phyloP scores from a whole-genome alignment of 1,140 invertebrate species.

The Drosophila trapezifrons region DNA sequence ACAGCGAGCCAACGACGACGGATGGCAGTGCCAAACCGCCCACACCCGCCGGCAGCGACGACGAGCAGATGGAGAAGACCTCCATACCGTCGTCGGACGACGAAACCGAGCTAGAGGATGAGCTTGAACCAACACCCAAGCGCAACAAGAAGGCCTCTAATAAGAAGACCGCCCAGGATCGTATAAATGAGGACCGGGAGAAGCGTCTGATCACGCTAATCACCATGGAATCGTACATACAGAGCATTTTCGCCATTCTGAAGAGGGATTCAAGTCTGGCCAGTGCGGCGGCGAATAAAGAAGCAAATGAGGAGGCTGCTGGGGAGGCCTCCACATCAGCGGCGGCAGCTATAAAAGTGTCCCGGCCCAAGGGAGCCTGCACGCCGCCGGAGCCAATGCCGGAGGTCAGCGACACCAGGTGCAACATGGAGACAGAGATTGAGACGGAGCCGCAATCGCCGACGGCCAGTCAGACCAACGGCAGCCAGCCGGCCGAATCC shows the following conservation, averaged over 20 bases:
- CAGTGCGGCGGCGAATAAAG: conserved; percentile 29
- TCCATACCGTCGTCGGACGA: conserved; percentile 66
- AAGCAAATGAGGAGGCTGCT: conserved; percentile 43
- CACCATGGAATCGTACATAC: conserved; percentile 80
- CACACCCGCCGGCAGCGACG: conserved; percentile 41
- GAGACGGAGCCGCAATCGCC: conserved; percentile 43
- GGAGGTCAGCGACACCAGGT: conserved; percentile 31
- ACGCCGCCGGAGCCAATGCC: conserved; percentile 59
- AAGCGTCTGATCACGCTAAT: conserved; percentile 66
- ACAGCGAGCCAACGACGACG: conserved; percentile 5
- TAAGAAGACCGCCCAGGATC: conserved; percentile 79
- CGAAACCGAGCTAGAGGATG: conserved; percentile 71
- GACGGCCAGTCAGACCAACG: conserved; percentile 36
- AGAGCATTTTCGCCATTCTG: conserved; percentile 73
- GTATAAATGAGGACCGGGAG: conserved; percentile 71
- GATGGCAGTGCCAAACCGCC: conserved; percentile 31
- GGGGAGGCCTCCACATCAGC: conserved; percentile 67
- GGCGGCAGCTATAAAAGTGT: conserved; percentile 32
- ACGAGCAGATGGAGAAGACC: conserved; percentile 63
- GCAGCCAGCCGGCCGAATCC: conserved; percentile 27
- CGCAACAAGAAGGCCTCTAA: conserved; percentile 64
- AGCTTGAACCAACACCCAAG: conserved; percentile 69
- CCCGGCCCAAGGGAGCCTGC: conserved; percentile 50
- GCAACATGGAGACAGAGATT: conserved; percentile 48
- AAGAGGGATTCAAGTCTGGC: conserved; percentile 61